Evolutionary conservation across 2,797 vertebrate species (phyloP), one percentile per base, ranked within the genome.

Genomic region (Xiphorhynchus erythropygius): DNA sequence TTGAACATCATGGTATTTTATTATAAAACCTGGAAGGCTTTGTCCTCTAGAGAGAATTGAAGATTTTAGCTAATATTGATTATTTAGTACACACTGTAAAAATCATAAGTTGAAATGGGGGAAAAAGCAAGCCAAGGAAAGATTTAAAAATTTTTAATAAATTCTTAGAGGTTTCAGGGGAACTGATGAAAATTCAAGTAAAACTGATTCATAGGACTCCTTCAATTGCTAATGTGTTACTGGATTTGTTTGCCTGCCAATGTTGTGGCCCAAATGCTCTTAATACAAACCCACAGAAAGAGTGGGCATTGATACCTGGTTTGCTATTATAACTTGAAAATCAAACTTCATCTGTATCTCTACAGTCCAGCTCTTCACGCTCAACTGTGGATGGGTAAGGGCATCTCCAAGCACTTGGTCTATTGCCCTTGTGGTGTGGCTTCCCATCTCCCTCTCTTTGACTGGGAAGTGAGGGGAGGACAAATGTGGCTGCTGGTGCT

Each of bases 31-130:
- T 96, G 95, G 95, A 98, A 95, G 95, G 93, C 93, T 69, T 84
- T 93, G 92, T 97, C 91, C 96, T 96, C 97, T 97, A 92, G 97
- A 97, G 87, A 97, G 84, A 97, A 90, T 60, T 90, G 94, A 96
- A 96, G 49, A 93, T 97, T 97, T 95, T 97, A 97, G 97, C 97
- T 97, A 97, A 97, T 97, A 97, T 97, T 97, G 97, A 98, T 98
- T 97, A 97, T 97, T 97, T 97, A 97, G 96, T 89, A 87, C 64
- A 89, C 96, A 80, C 85, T 96, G 86, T 65, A 96, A 97, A 96
- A 93, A 87, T 65, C 28, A 2, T 94, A 93, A 93, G 89, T 93
- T 96, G 67, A 87, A 95, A 74, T 77, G 57, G 47, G 5, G 21
- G 5, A 25, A 77, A 74, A 81, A 87, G 80, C 30, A 52, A 79